Evolutionary conservation across 2,888 invertebrate genomes (phyloP).

Genomic region (Alloscopus bannaensis): DNA sequence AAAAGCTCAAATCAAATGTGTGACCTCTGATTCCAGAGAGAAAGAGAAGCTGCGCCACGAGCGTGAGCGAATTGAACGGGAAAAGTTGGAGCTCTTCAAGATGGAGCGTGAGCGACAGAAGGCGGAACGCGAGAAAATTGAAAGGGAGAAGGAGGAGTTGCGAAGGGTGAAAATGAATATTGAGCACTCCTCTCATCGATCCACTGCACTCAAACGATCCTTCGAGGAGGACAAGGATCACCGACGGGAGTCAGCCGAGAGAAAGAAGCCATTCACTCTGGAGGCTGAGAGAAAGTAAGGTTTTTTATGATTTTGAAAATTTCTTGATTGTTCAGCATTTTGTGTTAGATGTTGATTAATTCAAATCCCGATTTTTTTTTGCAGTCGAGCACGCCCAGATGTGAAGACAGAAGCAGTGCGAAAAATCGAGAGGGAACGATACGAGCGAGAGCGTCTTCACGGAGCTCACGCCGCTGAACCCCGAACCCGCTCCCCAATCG

Average conservation of each 20-base stretch:
- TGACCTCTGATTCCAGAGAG: constrained; percentile 79
- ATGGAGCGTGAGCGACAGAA: constrained; percentile 90
- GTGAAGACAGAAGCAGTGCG: constrained; percentile 48
- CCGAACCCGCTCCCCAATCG: constrained; percentile 31
- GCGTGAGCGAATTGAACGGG: constrained; percentile 90
- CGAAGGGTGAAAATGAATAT: constrained; percentile 78
- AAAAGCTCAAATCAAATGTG: too few species aligned
- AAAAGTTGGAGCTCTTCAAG: constrained; percentile 89
- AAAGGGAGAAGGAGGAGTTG: constrained; percentile 86
- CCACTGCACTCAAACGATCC: constrained; percentile 50
- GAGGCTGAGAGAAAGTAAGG: constrained; percentile 27
- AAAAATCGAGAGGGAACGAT: constrained; percentile 44
- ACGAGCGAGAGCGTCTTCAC: constrained; percentile 20
- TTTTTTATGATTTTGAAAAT: too few species aligned
- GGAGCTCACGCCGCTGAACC: background rate
- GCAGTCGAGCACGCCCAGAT: constrained; percentile 29
- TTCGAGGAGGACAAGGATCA: constrained; percentile 51
- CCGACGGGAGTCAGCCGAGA: constrained; percentile 19
- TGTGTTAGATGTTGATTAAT: background rate
- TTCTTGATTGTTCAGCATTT: too few species aligned
- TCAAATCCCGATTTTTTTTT: background rate
- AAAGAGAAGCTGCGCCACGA: constrained; percentile 88
- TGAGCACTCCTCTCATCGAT: constrained; percentile 51
- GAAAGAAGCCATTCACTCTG: constrained; percentile 46
- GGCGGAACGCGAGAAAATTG: constrained; percentile 78